Base-by-base conservation (phyloP, 2,797 vertebrate genomes). In the Carcharodon carcharias region DNA sequence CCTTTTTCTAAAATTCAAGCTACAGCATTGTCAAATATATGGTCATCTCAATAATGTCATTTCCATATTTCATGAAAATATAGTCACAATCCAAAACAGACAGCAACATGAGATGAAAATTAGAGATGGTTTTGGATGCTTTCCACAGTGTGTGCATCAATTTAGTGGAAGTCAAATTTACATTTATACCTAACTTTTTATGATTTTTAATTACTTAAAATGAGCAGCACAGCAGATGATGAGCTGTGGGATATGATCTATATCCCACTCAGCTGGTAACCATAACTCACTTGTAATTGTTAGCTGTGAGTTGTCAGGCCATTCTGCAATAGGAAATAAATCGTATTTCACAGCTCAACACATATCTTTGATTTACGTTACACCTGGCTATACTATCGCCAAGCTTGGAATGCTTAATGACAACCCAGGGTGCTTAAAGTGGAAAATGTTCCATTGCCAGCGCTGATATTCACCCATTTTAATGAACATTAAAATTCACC, bases 181-280 rank as follows among this genome's bases (percentile, higher is more conserved):
- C 91, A 93, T 65, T 93, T 93, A 93, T 45, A n/a, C 35, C 18
- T 93, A 45, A 93, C n/a, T 93, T 93, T 63, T 93, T 93, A 93
- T 45, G 91, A 40, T 93, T 93, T 77, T 65, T 93, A 93, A 93
- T 93, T 93, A 93, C 89, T 40, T 93, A 63, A 93, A 93, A 93
- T 40, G 91, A 65, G 35, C 91, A 65, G 61, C 35, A 65, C n/a
- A 93, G 61, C 91, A 65, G 91, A 93, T 93, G 91, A 93, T 93
- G 91, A 93, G 91, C 91, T 65, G 61, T 93, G 91, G 91, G 91
- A 93, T 65, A 65, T 93, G 91, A 93, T 93, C 61, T 93, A 93
- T 65, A 93, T 45, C 91, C 61, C 91, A 23, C n/a, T 93, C 91
- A 93, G 91, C 91, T 93, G 91, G 61, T 65, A 65, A 63, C n/a